Base-by-base conservation (phyloP, 2,797 vertebrate genomes). In the Lithobates sylvaticus region DNA sequence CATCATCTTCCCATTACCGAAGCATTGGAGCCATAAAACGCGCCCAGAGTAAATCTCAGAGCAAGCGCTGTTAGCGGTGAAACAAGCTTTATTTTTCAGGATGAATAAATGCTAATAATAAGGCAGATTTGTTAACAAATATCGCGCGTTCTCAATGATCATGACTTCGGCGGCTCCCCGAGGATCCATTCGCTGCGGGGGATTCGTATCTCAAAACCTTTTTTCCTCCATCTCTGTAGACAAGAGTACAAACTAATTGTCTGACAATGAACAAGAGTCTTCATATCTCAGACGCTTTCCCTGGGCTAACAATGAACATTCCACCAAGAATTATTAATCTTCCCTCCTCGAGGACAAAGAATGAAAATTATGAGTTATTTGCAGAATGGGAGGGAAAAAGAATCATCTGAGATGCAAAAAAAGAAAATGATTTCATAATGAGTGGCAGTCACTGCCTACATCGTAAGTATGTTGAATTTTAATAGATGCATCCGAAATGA, bases 281-380 rank as follows among this genome's bases (percentile, higher is more conserved):
- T 90, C 88, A 89, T 88, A 90, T 91, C 89, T 90, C 83, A 91
- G 91, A 91, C 0, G 50, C 84, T 81, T 83, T 91, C 85, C 78
- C 79, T 88, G 89, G 82, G 67, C 88, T 90, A 92, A 89, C 81
- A 91, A 79, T 89, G 92, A 90, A 89, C 27, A 87, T 54, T 88
- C 70, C 89, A 86, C 89, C 76, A 77, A 88, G 68, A 89, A 88
- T 90, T 93, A 89, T 44, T 1, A 71, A 88, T 90, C 91, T 78
- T 39, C 39, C 88, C 10, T 29, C 42, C 69, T 81, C 89, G 69
- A 90, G 81, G 90, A 50, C 89, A 75, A 36, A 90, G 42, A 90
- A 76, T 44, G 89, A 36, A 91, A 92, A 93, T 88, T 86, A 89
- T 89, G 89, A 91, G 90, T 88, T 42, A 76, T 88, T 89, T 58